Conservation (phyloP, 2,113 vertebrate genomes). For the human region GRCh38 chr21:6484501-6485000, state of each 20-base stretch:
- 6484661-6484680: conserved; percentile 72
- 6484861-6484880: conserved; percentile 91
- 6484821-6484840: conserved; percentile 86
- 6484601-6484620: conserved; percentile 79
- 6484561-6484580: conserved; percentile 74
- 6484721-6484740: conserved; percentile 86
- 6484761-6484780: conserved; percentile 94
- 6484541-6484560: conserved; percentile 44
- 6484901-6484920: conserved; percentile 93
- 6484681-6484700: conserved; percentile 81
- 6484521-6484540: conserved; percentile 64
- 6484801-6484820: conserved; percentile 93
- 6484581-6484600: conserved; percentile 71
- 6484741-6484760: conserved; percentile 85
- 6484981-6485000: fast-evolving
- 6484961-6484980: not conserved
- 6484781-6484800: conserved; percentile 94
- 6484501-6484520: conserved; percentile 58
- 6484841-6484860: conserved; percentile 79
- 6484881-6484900: conserved; percentile 94
- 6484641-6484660: conserved; percentile 88
- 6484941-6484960: not conserved
- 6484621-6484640: conserved; percentile 88
- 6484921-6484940: not conserved
- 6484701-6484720: conserved; percentile 88